Evolutionary conservation across 2,888 invertebrate species (phyloP).

Genomic region (Tenodera sinensis): DNA sequence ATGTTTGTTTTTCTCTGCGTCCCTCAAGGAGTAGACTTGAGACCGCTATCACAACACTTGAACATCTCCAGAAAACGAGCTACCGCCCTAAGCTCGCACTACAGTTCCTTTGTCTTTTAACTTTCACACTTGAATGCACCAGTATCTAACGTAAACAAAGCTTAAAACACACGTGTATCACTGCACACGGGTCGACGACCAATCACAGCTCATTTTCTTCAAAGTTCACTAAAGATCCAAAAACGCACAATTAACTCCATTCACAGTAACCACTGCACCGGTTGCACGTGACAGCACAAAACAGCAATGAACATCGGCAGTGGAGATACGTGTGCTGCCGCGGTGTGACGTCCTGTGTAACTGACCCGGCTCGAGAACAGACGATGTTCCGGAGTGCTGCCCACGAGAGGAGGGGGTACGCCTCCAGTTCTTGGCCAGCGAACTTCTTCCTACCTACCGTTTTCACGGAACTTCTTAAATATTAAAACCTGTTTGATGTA

Average conservation of each 20-base stretch:
- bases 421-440: background rate
- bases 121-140: background rate
- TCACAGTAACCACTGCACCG: too few relatives aligned
- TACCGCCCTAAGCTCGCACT: too few relatives aligned
- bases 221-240: background rate
- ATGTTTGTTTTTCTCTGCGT: background rate
- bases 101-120: background rate
- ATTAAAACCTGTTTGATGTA: too few relatives aligned
- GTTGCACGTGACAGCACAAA: too few relatives aligned
- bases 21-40: background rate
- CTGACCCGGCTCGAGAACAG: background rate
- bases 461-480: too few relatives aligned
- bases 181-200: background rate
- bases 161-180: background rate
- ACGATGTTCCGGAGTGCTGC: background rate
- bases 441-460: too few relatives aligned
- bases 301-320: background rate
- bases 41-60: background rate
- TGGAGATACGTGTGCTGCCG: background rate
- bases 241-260: background rate
- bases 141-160: background rate
- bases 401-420: background rate
- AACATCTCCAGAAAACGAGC: background rate
- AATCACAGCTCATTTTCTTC: background rate
- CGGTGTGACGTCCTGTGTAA: background rate